Evolutionary conservation across 2,888 invertebrate species (phyloP).

Genomic region (Lasioglossum vierecki): DNA sequence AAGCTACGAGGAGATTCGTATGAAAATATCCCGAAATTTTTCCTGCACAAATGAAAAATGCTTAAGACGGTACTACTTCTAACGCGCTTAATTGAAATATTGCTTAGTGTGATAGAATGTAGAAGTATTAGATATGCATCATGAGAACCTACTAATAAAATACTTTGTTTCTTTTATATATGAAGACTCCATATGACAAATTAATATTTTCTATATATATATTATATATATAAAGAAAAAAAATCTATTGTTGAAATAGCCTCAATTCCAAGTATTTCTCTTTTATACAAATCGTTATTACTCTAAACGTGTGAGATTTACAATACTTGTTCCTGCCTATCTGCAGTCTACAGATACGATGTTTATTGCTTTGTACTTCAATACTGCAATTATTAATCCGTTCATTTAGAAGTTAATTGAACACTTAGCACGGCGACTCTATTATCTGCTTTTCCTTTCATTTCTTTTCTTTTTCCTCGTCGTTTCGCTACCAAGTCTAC

Average conservation of each 20-base stretch:
- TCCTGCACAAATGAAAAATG: conserved; percentile 25
- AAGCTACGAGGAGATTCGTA: not conserved
- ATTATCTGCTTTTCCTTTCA: conserved; percentile 48
- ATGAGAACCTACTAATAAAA: conserved; percentile 4
- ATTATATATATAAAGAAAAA: not conserved
- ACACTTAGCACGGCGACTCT: conserved; percentile 75
- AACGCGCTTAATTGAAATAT: conserved; percentile 30
- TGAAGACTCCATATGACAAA: conserved; percentile 23
- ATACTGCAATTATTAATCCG: conserved; percentile 52
- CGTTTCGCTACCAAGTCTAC: conserved; percentile 54
- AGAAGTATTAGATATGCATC: conserved; percentile 24
- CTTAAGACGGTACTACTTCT: conserved; percentile 9
- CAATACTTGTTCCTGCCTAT: conserved; percentile 44
- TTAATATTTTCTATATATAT: conserved; percentile 10
- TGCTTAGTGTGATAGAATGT: conserved; percentile 33
- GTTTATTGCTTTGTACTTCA: conserved; percentile 76
- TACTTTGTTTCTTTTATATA: not conserved
- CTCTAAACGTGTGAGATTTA: conserved; percentile 34
- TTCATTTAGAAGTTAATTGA: conserved; percentile 40
- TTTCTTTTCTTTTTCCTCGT: conserved; percentile 4
- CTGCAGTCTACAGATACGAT: conserved; percentile 45
- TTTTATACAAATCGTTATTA: conserved; percentile 37
- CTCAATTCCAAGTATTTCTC: conserved; percentile 47
- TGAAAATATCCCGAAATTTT: conserved; percentile 27
- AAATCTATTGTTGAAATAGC: conserved; percentile 38